Percentiles rank a stretch among this genome's conserved stretches.
Evolutionary conservation across 2,888 invertebrate genomes (phyloP).

Genomic region (Rhogogaster chlorosoma): DNA sequence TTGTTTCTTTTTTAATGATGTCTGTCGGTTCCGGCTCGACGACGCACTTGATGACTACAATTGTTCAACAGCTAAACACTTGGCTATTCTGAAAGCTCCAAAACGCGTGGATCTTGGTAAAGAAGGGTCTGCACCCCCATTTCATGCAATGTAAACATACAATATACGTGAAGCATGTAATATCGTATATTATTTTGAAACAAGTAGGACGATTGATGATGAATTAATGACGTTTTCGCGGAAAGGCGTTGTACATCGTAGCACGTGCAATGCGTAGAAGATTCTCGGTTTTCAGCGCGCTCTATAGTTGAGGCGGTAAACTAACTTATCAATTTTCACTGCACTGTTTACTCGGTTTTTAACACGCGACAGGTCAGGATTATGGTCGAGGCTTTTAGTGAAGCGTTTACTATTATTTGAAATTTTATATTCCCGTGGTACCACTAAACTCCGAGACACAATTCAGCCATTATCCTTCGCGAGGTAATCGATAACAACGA

Average conservation of each 20-base stretch:
- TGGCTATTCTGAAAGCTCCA: neutral
- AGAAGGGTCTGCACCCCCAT: conserved; percentile 13
- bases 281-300: neutral
- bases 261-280: conserved; percentile 18
- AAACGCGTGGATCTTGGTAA: neutral
- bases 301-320: conserved; percentile 6
- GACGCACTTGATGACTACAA: neutral
- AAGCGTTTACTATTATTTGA: neutral
- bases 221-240: neutral
- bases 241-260: neutral
- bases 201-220: neutral
- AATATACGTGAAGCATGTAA: neutral
- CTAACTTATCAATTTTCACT: neutral
- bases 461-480: neutral
- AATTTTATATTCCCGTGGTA: neutral
- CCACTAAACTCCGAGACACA: neutral
- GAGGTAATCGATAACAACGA: conserved; percentile 22
- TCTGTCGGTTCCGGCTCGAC: neutral
- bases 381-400: neutral
- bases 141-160: neutral
- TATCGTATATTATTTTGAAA: neutral
- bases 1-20: neutral
- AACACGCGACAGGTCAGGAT: neutral
- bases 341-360: conserved; percentile 5
- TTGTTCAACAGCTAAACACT: neutral